phyloP scores from a whole-genome alignment of 2,888 invertebrate genomes.

The Pachliopta kotzebuea region DNA sequence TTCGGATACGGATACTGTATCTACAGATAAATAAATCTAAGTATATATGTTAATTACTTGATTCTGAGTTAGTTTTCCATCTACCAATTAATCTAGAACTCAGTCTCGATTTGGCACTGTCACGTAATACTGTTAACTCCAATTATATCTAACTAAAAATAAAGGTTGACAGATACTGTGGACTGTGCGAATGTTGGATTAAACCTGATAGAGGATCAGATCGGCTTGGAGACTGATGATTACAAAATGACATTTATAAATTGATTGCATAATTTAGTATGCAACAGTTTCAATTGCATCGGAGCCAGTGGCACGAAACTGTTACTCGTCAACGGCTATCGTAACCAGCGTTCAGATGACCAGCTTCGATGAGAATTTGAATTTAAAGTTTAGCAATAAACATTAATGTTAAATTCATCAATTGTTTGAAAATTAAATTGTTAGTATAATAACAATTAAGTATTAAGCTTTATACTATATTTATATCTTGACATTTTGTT shows the following conservation, averaged over 20 bases:
- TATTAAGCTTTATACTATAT: too few relatives aligned
- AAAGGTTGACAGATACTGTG: neutral
- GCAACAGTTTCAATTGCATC: constrained; percentile 31
- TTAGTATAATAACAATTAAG: too few relatives aligned
- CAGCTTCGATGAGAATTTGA: neutral
- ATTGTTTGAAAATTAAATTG: too few relatives aligned
- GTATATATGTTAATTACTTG: constrained; percentile 4
- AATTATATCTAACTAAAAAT: neutral
- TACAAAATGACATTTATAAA: constrained; percentile 20
- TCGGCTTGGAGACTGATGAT: constrained; percentile 21
- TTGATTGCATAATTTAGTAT: constrained; percentile 19
- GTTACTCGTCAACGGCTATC: constrained; percentile 25
- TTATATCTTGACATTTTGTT: too few relatives aligned
- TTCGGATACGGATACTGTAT: too few relatives aligned
- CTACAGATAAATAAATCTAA: constrained; percentile 15
- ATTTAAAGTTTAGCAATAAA: too few relatives aligned
- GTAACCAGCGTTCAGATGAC: constrained; percentile 7
- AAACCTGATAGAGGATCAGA: constrained; percentile 22
- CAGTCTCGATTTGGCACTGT: constrained; percentile 32
- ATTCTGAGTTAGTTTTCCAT: neutral
- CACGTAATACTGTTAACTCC: constrained; percentile 14
- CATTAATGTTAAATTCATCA: too few relatives aligned
- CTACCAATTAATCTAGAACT: constrained; percentile 12
- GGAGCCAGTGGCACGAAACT: constrained; percentile 34
- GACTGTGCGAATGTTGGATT: constrained; percentile 7